Base-by-base conservation (phyloP, 2,113 vertebrate genomes). In the Dipodomys ordii region DNA sequence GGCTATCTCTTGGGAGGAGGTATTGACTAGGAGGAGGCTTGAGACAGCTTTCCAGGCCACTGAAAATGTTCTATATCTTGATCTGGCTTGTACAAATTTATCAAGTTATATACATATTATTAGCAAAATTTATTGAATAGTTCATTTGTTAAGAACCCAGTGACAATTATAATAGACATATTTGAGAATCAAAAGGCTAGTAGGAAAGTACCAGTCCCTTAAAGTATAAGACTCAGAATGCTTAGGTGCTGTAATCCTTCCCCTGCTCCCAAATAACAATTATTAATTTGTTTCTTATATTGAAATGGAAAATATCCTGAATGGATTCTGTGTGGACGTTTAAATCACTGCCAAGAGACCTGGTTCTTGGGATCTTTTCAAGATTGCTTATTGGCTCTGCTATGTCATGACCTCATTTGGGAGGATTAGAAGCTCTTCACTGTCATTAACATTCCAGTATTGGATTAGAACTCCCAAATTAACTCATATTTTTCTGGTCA, bases 401-500 rank as follows among this genome's bases (percentile, higher is more conserved):
- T 96, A 73, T 76, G 67, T 83, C 91, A 88, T 93, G 83, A 93
- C 89, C 90, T 96, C 91, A 94, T 96, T 94, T 96, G 78, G 92
- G 96, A 95, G 86, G 72, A 96, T 94, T 87, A 91, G 88, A 96
- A 92, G 80, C 73, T 88, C 92, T 92, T 90, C 89, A 93, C 88
- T 94, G 69, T 57, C 81, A 95, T 96, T 96, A 95, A 92, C 78
- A 87, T 94, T 87, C 72, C 78, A 92, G 57, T 96, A 97, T 96
- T 95, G 67, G 87, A 97, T 96, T 97, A 96, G 19, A 87, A 49
- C 46, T 49, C 72, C 78, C 88, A 96, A 85, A 97, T 96, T 94
- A 96, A 95, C 90, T 96, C 88, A 86, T 90, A 95, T 96, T 95
- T 97, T 95, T 95, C 94, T 96, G 94, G 87, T 94, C 88, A 95